Conservation (phyloP, 2,113 vertebrate genomes). For the Chloropsis cyanopogon region DNA sequence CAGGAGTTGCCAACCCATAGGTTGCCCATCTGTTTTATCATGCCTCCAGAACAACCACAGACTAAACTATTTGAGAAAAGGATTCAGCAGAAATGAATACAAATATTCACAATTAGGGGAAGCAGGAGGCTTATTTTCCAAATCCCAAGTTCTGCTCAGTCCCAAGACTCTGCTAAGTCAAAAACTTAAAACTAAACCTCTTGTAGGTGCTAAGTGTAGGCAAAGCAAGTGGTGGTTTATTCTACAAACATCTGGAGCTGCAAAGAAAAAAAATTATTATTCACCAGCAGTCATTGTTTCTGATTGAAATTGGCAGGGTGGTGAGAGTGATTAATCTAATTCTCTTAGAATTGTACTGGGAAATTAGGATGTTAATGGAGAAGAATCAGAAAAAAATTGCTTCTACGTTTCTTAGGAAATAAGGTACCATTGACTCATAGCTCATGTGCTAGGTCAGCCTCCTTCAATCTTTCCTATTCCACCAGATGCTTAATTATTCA, state of each 20-base stretch:
- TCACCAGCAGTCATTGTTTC: conserved; percentile 1
- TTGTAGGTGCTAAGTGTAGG: neutral
- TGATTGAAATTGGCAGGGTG: conserved; percentile 1
- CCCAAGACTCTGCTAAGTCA: neutral
- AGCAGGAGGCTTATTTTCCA: neutral
- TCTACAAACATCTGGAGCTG: neutral
- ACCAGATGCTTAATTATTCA: conserved; percentile 15
- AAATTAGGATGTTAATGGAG: conserved; percentile 53
- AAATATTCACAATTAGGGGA: neutral
- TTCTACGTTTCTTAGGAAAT: neutral
- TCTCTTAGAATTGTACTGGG: conserved; percentile 48
- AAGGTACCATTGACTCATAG: neutral
- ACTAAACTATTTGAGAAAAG: neutral
- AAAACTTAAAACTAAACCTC: neutral
- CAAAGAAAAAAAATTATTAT: conserved; percentile 12
- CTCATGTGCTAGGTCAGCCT: neutral
- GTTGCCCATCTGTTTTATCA: neutral
- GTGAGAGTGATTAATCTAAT: conserved; percentile 34
- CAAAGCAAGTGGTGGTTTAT: neutral
- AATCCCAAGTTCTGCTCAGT: neutral
- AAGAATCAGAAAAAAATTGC: conserved; percentile 20
- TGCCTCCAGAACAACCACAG: neutral
- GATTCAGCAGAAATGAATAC: neutral
- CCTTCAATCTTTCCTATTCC: neutral
- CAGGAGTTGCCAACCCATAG: neutral